phyloP scores from a whole-genome alignment of 35 echinoderm and acorn worm genomes.

The Chiridota heheva region DNA sequence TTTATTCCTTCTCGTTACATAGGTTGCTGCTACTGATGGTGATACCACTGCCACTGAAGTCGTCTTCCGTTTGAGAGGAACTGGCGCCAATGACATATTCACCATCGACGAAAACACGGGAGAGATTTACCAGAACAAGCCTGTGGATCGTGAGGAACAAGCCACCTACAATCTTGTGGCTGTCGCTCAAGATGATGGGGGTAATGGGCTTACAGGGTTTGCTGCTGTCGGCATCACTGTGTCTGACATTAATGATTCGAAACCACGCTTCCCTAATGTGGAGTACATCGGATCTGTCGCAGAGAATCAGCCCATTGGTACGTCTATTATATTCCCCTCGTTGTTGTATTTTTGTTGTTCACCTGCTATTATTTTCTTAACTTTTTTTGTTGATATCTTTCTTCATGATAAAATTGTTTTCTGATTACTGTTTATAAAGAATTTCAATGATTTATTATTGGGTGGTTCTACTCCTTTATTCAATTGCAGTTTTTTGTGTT shows the following conservation, averaged over 20 bases:
- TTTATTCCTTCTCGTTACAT: neutral
- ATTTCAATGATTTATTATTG: too few species aligned
- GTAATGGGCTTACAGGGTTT: constrained; percentile 54
- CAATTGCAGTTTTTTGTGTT: too few species aligned
- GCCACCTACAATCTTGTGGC: constrained; percentile 49
- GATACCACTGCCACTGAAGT: constrained; percentile 39
- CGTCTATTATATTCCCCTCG: neutral
- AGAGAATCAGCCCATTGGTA: constrained; percentile 55
- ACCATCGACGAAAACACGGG: constrained; percentile 51
- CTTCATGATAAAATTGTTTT: too few species aligned
- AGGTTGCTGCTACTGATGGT: constrained; percentile 72
- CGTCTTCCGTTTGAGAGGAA: constrained; percentile 51
- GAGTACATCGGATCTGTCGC: constrained; percentile 64
- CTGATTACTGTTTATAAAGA: too few species aligned
- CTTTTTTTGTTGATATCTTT: too few species aligned
- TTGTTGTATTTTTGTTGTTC: too few species aligned
- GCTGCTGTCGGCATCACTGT: constrained; percentile 50
- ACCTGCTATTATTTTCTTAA: too few species aligned
- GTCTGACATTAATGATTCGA: constrained; percentile 72
- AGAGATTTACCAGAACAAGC: constrained; percentile 26
- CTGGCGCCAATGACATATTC: constrained; percentile 51
- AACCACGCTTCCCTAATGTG: constrained; percentile 51
- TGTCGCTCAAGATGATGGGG: constrained; percentile 57
- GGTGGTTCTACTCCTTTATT: too few species aligned
- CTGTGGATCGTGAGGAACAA: constrained; percentile 59